Percentiles rank a stretch among this genome's conserved stretches.
phyloP scores from a whole-genome alignment of 2,113 vertebrate species.

The Bos javanicus region DNA sequence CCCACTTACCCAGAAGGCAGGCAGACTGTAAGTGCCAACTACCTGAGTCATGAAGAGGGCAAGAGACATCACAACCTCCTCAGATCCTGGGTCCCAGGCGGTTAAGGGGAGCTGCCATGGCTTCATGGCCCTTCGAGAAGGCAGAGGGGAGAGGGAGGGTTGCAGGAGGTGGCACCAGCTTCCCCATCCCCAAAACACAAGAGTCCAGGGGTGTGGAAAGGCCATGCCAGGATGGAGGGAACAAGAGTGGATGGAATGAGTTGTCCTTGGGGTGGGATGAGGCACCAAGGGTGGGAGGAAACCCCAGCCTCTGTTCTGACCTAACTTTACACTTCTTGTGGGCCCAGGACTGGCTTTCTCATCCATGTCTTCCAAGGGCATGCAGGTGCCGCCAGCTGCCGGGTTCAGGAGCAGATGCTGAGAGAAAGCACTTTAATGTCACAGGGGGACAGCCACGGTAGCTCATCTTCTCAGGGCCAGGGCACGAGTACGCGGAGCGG shows the following conservation, averaged over 20 bases:
- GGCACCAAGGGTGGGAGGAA: background rate
- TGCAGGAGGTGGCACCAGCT: background rate
- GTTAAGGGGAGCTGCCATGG: background rate
- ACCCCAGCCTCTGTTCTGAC: background rate
- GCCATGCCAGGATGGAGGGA: background rate
- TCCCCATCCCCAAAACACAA: background rate
- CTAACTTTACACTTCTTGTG: background rate
- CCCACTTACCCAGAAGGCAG: background rate
- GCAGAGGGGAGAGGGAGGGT: background rate
- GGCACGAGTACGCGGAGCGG: background rate
- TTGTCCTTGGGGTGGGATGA: background rate
- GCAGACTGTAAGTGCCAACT: background rate
- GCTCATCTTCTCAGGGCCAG: background rate
- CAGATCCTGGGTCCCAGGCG: background rate
- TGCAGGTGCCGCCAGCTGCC: background rate
- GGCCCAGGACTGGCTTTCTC: background rate
- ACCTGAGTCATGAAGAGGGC: background rate
- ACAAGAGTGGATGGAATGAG: background rate
- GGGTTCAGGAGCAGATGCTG: background rate
- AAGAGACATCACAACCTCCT: background rate
- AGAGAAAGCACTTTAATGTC: constrained; percentile 10
- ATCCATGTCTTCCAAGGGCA: background rate
- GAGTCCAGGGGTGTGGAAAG: background rate
- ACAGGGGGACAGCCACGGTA: background rate
- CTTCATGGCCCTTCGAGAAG: background rate